A percentile compares a stretch with the other conserved stretches of the same genome.
Evolutionary conservation across 92 coral and sea anemone genomes (phyloP).

Genomic region (Porites lobata): DNA sequence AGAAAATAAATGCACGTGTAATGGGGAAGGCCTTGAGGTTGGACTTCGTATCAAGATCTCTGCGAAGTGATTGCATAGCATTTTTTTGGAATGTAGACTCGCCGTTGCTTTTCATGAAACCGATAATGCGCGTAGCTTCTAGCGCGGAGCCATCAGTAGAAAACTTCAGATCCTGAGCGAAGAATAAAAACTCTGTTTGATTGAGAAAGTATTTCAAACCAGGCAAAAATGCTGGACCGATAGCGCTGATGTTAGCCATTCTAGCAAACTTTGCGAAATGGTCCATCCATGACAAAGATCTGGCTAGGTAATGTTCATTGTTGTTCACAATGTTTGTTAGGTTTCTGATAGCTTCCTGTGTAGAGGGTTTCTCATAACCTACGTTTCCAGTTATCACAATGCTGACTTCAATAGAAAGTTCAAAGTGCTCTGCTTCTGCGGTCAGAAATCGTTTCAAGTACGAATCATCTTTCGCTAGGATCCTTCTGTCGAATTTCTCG

Average conservation of each 20-base stretch:
- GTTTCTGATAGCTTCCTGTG: slow-evolving; percentile 62
- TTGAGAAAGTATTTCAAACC: slow-evolving; percentile 51
- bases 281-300: slow-evolving; percentile 80
- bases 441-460: slow-evolving; percentile 65
- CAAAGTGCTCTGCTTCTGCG: slow-evolving; percentile 74
- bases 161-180: slow-evolving; percentile 69
- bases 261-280: slow-evolving; percentile 41
- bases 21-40: slow-evolving; percentile 75
- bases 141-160: slow-evolving; percentile 55
- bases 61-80: slow-evolving; percentile 78
- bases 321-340: slow-evolving; percentile 67
- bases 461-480: slow-evolving; percentile 87
- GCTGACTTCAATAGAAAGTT: slow-evolving; percentile 62
- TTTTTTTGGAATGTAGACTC: slow-evolving; percentile 67
- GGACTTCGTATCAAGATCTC: slow-evolving; percentile 64
- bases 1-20: slow-evolving; percentile 68
- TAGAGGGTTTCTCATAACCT: slow-evolving; percentile 47
- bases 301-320: slow-evolving; percentile 66
- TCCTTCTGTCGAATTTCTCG: slow-evolving; percentile 80
- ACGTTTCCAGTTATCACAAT: slow-evolving; percentile 57
- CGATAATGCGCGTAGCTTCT: slow-evolving; percentile 80
- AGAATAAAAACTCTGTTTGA: slow-evolving; percentile 51
- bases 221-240: slow-evolving; percentile 41
- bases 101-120: slow-evolving; percentile 68
- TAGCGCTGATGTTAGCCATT: neutral